Evolutionary conservation across 2,797 vertebrate genomes (phyloP), one percentile per base, ranked within the genome.

Genomic region (Sibirionetta formosa): DNA sequence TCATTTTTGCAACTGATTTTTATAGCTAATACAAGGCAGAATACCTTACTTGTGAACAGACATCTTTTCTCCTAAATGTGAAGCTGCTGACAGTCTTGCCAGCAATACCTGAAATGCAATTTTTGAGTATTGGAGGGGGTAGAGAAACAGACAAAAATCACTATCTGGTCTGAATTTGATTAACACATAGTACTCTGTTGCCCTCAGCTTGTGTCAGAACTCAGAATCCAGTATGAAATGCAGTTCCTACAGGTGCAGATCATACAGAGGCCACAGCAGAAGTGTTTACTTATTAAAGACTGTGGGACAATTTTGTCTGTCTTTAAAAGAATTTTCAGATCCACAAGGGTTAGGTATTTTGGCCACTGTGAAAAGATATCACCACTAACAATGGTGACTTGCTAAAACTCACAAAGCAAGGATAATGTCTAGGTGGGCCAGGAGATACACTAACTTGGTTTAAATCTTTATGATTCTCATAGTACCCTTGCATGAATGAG

Each of bases 31-130:
- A 54, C 66, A 26, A 3, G 10, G 36, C 75, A 80, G 81, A 89
- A 82, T 35, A 42, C 31, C 33, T 75, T 89, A 65, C 64, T 84
- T 82, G 33, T 48, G 58, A 90, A 68, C 35, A 90, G 61, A 36
- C 60, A 90, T 61, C 40, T 75, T 91, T 90, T 77, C 81, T 89
- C 65, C 51, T 60, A 42, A 93, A 93, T 85, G 71, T 35, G 78
- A 80, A 40, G n/a, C 40, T 61, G n/a, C 44, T 94, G 92, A 78
- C 86, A 97, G 44, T 44, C 56, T 82, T 77, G 33, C 68, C 46
- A 1, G 2, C 31, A 51, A 53, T 40, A 63, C 42, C 68, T 88
- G 94, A 79, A 96, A 89, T 87, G 35, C 56, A 96, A 64, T 95
- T 88, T 89, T 40, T 48, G 57, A 64, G 24, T 50, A 58, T 38